phyloP scores from a whole-genome alignment of 2,113 vertebrate species.

The Xerus inauris region DNA sequence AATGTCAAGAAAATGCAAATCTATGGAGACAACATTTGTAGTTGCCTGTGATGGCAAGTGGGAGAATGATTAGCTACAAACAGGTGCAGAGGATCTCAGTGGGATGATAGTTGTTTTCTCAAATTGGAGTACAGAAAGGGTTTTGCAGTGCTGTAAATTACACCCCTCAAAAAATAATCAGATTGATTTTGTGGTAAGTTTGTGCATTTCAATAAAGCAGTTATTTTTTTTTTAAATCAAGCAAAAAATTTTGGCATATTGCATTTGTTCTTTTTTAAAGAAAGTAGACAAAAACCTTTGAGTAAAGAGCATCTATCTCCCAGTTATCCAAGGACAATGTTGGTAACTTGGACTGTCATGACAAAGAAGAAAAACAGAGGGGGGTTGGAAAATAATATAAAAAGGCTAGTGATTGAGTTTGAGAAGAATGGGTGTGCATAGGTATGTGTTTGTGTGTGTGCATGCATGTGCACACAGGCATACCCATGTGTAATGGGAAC shows the following conservation, averaged over 20 bases:
- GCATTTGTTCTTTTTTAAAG: background rate
- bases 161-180: background rate
- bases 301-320: background rate
- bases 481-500: background rate
- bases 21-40: background rate
- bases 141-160: background rate
- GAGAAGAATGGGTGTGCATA: background rate
- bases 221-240: background rate
- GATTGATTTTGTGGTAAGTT: background rate
- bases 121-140: background rate
- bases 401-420: background rate
- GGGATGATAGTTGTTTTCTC: background rate
- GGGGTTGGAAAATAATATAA: background rate
- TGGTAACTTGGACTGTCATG: background rate
- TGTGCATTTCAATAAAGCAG: no score
- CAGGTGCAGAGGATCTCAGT: background rate
- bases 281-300: background rate
- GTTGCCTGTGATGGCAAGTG: background rate
- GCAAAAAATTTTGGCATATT: background rate
- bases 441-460: background rate
- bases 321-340: background rate
- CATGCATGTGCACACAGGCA: no score
- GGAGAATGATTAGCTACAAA: background rate
- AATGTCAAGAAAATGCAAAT: background rate
- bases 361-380: background rate